Base-by-base conservation (phyloP, 2,113 vertebrate genomes). In the Narcine bancroftii region DNA sequence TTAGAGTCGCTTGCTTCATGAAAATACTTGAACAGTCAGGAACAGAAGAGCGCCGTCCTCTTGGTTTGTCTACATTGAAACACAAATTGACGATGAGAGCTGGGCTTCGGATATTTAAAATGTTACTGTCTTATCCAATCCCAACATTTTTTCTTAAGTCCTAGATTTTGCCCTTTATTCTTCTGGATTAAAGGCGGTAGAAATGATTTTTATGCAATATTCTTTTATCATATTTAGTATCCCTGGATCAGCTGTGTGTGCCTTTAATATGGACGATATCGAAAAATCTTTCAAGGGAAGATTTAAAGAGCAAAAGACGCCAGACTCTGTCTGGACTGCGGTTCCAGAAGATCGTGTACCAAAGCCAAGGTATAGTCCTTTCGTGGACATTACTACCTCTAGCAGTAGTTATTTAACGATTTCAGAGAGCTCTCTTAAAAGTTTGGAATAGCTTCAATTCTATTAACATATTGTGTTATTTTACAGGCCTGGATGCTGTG, bases 221-320 rank as follows among this genome's bases (percentile, higher is more conserved):
- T 47, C n/a, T 76, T 93, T 0, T 29, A 56, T 47, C 92, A 94
- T 94, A 93, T 92, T 47, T 95, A 99, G 99, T 94, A 99, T 99
- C 94, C 99, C 99, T 7, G 99, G 98, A 5, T 99, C 99, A 24
- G 98, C 98, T 0, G 98, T 99, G 83, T 99, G 99, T 93, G 98
- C 98, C 66, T 99, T 99, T 94, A 98, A 98, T 94, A 99, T 99
- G 98, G 96, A 96, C 6, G 98, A 99, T 95, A 98, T 99, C 47
- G 98, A 99, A 95, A 98, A 97, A 92, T 98, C 97, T 26, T 99
- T 99, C 96, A 95, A 94, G 94, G 98, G 98, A 42, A 96, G 98
- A 36, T 99, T 99, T 95, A 99, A 99, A 94, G 99, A 99, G 94
- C 99, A 99, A 94, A 99, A 99, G 95, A 98, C 97, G 21, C 95